phyloP scores from a whole-genome alignment of 2,113 vertebrate species.

The Semicossyphus pulcher region DNA sequence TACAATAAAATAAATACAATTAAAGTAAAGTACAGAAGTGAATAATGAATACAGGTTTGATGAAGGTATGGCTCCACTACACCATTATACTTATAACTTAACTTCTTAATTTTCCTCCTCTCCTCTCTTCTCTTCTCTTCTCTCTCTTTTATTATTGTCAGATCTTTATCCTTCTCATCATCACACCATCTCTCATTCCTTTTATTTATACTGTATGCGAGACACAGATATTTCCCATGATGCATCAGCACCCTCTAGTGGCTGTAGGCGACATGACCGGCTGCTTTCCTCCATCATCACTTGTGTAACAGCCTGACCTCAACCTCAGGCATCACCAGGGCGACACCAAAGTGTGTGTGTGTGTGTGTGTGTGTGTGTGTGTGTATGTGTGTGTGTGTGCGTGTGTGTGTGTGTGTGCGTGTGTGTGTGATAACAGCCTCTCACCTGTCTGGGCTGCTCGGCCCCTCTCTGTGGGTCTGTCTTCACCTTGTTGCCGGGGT shows the following conservation, averaged over 20 bases:
- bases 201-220: background rate
- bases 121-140: too few species aligned
- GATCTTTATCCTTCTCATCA: too few species aligned
- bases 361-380: constrained; percentile 3
- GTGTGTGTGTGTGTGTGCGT: constrained; percentile 8
- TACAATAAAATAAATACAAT: too few species aligned
- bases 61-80: too few species aligned
- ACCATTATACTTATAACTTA: too few species aligned
- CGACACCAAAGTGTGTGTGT: background rate
- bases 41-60: too few species aligned
- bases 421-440: background rate
- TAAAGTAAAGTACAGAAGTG: too few species aligned
- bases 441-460: constrained; percentile 89
- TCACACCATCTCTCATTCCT: background rate
- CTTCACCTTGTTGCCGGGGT: constrained; percentile 91
- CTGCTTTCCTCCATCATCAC: background rate
- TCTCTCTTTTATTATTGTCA: too few species aligned
- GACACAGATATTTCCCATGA: background rate
- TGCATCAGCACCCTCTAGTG: constrained; percentile 34
- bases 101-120: too few species aligned
- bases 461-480: constrained; percentile 87
- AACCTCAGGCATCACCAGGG: background rate
- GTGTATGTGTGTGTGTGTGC: constrained; percentile 3
- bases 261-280: constrained; percentile 2
- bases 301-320: constrained; percentile 10